phyloP scores from a whole-genome alignment of 2,113 vertebrate genomes.

The Paramisgurnus dabryanus region DNA sequence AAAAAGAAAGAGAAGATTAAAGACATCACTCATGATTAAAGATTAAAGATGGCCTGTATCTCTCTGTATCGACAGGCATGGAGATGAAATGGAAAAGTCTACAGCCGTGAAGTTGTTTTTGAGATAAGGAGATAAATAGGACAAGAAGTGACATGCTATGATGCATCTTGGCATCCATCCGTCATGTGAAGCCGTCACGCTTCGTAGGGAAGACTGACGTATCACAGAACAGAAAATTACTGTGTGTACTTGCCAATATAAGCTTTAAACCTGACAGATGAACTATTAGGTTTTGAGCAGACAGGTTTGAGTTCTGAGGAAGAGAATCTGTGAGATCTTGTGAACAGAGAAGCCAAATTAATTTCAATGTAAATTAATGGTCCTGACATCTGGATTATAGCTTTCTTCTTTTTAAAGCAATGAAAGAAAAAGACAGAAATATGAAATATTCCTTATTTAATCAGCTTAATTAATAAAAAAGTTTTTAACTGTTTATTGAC shows the following conservation, averaged over 20 bases:
- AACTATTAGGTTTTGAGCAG: too few relatives aligned
- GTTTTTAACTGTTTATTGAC: too few relatives aligned
- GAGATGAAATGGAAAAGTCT: not conserved
- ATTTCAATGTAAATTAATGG: not conserved
- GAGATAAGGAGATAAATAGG: not conserved
- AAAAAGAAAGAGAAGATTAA: not conserved
- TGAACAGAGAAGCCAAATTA: not conserved
- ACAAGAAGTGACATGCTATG: slow-evolving; percentile 7
- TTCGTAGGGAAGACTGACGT: not conserved
- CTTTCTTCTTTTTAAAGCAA: too few relatives aligned
- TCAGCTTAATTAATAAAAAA: too few relatives aligned
- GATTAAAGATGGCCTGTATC: not conserved
- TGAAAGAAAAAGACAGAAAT: too few relatives aligned
- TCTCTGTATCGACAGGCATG: slow-evolving; percentile 1
- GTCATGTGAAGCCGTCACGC: not conserved
- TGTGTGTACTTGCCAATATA: not conserved
- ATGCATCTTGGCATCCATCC: not conserved
- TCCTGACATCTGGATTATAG: too few relatives aligned
- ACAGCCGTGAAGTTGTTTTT: not conserved
- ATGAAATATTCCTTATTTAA: too few relatives aligned
- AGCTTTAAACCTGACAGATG: not conserved
- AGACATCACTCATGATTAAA: not conserved
- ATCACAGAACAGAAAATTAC: not conserved
- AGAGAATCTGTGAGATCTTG: not conserved
- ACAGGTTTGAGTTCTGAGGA: not conserved